Evolutionary conservation across 2,113 vertebrate genomes (phyloP), one percentile per base, ranked within the genome.

Genomic region (Chloropsis cyanopogon): DNA sequence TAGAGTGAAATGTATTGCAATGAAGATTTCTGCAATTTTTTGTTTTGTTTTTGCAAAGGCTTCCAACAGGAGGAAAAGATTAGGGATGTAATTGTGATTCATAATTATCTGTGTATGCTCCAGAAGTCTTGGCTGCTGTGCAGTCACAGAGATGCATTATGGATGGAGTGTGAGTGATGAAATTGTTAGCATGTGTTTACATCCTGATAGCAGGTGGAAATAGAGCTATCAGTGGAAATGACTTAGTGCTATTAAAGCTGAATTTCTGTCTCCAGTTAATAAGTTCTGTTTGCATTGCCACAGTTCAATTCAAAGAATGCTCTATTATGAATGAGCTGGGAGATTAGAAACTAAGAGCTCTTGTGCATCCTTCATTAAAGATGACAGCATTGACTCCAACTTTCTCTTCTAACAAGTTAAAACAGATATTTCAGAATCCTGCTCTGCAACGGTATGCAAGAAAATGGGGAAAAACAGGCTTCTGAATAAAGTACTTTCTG

Each of bases 141-240:
- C 61, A 94, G 90, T 75, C 75, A 60, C 41, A 54, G 88, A 83
- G 82, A 69, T 93, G 66, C 77, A 93, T 90, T 86, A 89, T 93
- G 82, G 68, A 88, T 89, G 93, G 79, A 28, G 35, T 52, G 77
- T 22, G 80, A 78, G 70, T 59, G 88, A 86, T 94, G 53, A 86
- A 94, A 86, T 86, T 80, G 76, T 95, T 96, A 93, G 80, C 82
- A 93, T 90, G 91, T 95, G 86, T 92, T 94, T 95, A 86, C 80
- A 66, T 86, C 79, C 64, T 84, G 88, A 88, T 83, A 95, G 88
- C 76, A 93, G 76, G 59, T 94, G 93, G 76, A 95, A 95, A 95
- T 78, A 84, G 91, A 97, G 86, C 94, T 59, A 83, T 94, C 82
- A 63, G 24, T 73, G 72, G 23, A 52, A 90, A 86, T 93, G 64